Conservation (phyloP, 2,888 invertebrate species). For the Allophyes oxyacanthae region DNA sequence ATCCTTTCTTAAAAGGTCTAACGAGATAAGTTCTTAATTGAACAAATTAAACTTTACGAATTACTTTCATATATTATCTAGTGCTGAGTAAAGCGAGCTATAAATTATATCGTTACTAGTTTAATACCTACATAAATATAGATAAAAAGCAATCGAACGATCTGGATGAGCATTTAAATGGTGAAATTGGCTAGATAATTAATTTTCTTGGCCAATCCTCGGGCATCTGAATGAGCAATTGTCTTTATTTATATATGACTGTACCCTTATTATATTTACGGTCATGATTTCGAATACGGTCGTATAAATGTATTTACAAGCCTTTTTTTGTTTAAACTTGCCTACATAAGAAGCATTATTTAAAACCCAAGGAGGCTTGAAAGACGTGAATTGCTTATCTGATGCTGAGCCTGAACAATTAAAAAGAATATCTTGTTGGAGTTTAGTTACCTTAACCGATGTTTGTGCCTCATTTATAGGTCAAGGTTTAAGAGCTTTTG, state of each 20-base stretch:
- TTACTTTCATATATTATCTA: conserved; percentile 30
- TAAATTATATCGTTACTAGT: conserved; percentile 51
- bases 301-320: conserved; percentile 36
- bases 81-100: conserved; percentile 23
- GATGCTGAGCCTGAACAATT: conserved; percentile 17
- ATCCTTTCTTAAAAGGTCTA: conserved; percentile 31
- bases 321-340: conserved; percentile 29
- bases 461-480: background rate
- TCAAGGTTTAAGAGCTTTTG: background rate
- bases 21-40: conserved; percentile 33
- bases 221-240: conserved; percentile 54
- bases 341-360: conserved; percentile 17
- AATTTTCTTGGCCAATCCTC: conserved; percentile 39
- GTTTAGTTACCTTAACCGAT: conserved; percentile 2
- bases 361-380: conserved; percentile 28
- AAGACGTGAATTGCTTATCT: conserved; percentile 27
- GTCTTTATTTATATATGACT: conserved; percentile 48
- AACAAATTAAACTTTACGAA: conserved; percentile 43
- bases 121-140: conserved; percentile 48
- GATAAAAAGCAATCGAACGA: conserved; percentile 46
- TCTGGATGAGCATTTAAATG: conserved; percentile 50
- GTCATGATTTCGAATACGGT: conserved; percentile 33
- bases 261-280: conserved; percentile 44
- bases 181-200: conserved; percentile 47
- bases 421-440: conserved; percentile 14